Evolutionary conservation across 2,888 invertebrate species (phyloP), one percentile per base, ranked within the genome.

Genomic region (Helleia helle): DNA sequence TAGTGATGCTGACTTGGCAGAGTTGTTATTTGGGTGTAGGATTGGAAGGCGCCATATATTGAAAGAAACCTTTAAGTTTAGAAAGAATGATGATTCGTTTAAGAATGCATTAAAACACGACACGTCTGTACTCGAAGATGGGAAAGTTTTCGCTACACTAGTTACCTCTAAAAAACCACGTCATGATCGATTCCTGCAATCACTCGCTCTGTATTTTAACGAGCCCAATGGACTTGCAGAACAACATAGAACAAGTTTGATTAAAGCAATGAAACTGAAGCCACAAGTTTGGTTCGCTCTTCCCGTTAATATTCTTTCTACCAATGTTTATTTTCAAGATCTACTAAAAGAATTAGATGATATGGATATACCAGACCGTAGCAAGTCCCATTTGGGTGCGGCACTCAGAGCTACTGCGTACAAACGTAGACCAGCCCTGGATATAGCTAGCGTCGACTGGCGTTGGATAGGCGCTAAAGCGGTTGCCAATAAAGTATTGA

Each of bases 21-120:
- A 38, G 1, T 53, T 56, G 4, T 34, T 77, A 2, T 77, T 55
- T 37, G 15, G 59, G 0, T 46, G 51, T 1, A 58, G 55, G 18
- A 46, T 69, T 5, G 71, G 61, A 4, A 66, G 77, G 6, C 63
- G 61, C 28, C 51, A 60, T 37, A 48, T 79, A 2, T 54, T 69
- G 14, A 43, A 41, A 3, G 57, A 60, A 29, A 63, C 64, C 8
- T 65, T 72, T 30, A 43, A 46, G 2, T 41, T 70, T 0, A 49
- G 53, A 1, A 57, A 59, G 30, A 59, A 58, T n/a, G 58, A 68
- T 27, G 62, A 52, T 1, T 67, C 74, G 0, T 69, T 67, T 30
- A 1, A 69, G 1, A 79, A 79, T 42, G 71, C 59, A 0, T 44
- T 79, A 6, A 65, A 62, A 13, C 74, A 77, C 29, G 61, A 73